Conservation (phyloP, 1,140 invertebrate species). For the Pachyrhynchus sulphureomaculatus region DNA sequence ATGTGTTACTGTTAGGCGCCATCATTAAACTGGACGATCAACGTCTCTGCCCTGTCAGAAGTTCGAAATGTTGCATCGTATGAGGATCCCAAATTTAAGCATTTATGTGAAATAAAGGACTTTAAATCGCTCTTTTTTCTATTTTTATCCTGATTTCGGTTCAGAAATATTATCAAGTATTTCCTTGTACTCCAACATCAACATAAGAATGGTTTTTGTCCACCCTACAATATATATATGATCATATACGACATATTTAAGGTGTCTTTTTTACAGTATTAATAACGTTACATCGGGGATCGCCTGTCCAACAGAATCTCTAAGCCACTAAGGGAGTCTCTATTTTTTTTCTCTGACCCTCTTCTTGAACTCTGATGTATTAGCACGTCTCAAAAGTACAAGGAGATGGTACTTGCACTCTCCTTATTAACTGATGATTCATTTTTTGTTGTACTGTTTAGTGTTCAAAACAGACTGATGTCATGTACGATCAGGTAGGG, state of each 20-base stretch:
- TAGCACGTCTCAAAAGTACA: too few species aligned
- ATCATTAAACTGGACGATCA: constrained; percentile 8
- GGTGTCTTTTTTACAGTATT: constrained; percentile 47
- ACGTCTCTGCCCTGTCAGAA: constrained; percentile 15
- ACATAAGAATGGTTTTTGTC: constrained; percentile 17
- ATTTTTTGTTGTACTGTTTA: too few species aligned
- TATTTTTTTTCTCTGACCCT: not conserved
- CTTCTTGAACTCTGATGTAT: too few species aligned
- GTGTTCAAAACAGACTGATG: too few species aligned
- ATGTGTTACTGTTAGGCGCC: constrained; percentile 10
- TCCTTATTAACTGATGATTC: too few species aligned
- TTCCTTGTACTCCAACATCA: constrained; percentile 44
- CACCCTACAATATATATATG: too few species aligned
- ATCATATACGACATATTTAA: constrained; percentile 35
- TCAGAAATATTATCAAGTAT: constrained; percentile 5
- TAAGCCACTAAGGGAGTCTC: constrained; percentile 34
- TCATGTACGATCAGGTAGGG: too few species aligned
- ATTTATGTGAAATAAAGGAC: constrained; percentile 38
- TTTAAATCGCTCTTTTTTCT: constrained; percentile 27
- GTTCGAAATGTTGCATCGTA: constrained; percentile 36
- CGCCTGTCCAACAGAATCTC: constrained; percentile 28
- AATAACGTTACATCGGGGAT: constrained; percentile 51
- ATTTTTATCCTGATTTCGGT: not conserved
- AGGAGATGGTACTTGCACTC: too few species aligned
- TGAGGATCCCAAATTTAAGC: constrained; percentile 39